Evolutionary conservation across 2,113 vertebrate species (phyloP).

Genomic region (Pungitius pungitius): DNA sequence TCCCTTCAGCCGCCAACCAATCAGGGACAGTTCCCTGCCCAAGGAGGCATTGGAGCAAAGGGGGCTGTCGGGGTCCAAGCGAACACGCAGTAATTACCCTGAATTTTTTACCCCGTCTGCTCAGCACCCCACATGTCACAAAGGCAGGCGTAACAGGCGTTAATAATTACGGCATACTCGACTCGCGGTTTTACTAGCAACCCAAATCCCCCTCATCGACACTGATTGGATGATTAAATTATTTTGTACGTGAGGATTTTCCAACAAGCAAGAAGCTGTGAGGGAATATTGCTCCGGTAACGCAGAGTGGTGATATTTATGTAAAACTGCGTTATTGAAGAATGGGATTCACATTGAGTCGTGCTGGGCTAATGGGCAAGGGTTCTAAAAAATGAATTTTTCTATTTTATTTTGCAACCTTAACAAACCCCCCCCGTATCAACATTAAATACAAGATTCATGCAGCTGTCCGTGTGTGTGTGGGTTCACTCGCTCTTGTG

Average conservation of each 20-base stretch:
- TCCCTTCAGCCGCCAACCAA: constrained; percentile 1
- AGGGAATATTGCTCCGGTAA: constrained; percentile 37
- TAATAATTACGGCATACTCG: constrained; percentile 56
- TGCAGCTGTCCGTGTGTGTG: no score
- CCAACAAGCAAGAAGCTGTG: constrained; percentile 47
- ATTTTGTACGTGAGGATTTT: constrained; percentile 61
- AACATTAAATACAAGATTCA: neutral
- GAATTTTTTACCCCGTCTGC: constrained; percentile 46
- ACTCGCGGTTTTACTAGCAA: constrained; percentile 37
- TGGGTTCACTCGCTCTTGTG: no score
- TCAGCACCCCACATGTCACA: constrained; percentile 43
- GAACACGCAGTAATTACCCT: constrained; percentile 53
- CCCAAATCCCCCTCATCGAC: constrained; percentile 51
- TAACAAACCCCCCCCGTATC: neutral
- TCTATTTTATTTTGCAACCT: neutral
- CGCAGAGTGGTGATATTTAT: constrained; percentile 29
- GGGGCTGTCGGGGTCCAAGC: constrained; percentile 18
- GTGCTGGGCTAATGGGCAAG: neutral
- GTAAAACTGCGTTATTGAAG: constrained; percentile 24
- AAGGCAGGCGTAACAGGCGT: constrained; percentile 53
- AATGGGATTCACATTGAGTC: constrained; percentile 8
- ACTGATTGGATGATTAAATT: constrained; percentile 67
- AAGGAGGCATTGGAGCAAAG: constrained; percentile 12
- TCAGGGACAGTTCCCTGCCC: neutral
- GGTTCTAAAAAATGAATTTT: constrained; percentile 28